These are phyloP conservation scores for Aplysia californica DNA, from an alignment of 1,140 invertebrate species.

Conservation along the genomic window DNA sequence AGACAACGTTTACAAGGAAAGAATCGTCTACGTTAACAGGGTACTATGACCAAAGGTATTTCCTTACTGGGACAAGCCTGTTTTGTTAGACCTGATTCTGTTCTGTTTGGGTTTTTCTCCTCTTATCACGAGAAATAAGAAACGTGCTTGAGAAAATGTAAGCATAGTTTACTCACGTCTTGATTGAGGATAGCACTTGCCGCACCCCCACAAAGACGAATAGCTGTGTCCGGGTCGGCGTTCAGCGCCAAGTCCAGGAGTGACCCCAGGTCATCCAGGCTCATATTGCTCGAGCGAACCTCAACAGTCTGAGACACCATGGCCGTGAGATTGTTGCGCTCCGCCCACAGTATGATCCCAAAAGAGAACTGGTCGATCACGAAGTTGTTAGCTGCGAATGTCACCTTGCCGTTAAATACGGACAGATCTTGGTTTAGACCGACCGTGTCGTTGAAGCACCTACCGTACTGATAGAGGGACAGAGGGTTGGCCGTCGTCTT, in stretches of 20 bases:
- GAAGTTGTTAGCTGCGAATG: slow-evolving; percentile 50
- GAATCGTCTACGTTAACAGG: too few species aligned
- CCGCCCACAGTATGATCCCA: slow-evolving; percentile 47
- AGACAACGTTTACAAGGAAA: too few species aligned
- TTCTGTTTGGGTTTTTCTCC: background rate
- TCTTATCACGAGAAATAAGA: too few species aligned
- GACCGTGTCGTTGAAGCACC: slow-evolving; percentile 36
- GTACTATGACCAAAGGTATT: too few species aligned
- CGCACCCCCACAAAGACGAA: slow-evolving; percentile 36
- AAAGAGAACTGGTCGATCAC: slow-evolving; percentile 38
- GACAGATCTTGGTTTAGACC: slow-evolving; percentile 33
- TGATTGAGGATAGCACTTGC: slow-evolving; percentile 38
- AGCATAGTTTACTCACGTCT: too few species aligned
- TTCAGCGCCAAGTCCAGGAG: slow-evolving; percentile 38
- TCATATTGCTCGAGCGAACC: slow-evolving; percentile 42
- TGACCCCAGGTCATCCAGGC: slow-evolving; percentile 44
- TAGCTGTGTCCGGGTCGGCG: slow-evolving; percentile 43
- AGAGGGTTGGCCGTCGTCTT: slow-evolving; percentile 44
- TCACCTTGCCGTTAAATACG: slow-evolving; percentile 40
- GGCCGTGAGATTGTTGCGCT: slow-evolving; percentile 44
- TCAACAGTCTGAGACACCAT: slow-evolving; percentile 38
- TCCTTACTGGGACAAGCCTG: too few species aligned
- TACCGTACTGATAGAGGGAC: slow-evolving; percentile 44
- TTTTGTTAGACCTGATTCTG: too few species aligned
- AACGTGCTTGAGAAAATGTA: too few species aligned